Evolutionary conservation across 1,140 invertebrate genomes (phyloP), one percentile per base, ranked within the genome.

Genomic region (Choristoneura fumiferana): DNA sequence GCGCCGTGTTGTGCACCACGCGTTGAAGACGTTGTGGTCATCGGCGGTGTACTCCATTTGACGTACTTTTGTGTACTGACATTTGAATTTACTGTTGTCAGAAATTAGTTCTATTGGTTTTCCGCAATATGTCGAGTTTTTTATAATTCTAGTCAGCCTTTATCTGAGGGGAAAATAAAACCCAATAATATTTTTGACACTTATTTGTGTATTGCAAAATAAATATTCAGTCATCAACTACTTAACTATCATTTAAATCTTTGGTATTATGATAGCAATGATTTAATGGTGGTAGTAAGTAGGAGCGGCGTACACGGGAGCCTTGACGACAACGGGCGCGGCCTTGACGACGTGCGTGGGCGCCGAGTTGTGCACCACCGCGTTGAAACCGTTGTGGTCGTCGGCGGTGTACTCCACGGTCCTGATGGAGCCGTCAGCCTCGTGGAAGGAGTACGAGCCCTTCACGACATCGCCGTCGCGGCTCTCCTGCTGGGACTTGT

Each of bases 401-500:
- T 89, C 85, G 2, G 85, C 62, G 43, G 33, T 13, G 63, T 84
- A 84, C 10, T 63, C 62, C 10, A 77, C 57, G 17, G 38, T 59
- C 14, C 57, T 22, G 43, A 59, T 14, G 45, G 57, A 59, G 57
- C 57, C 57, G 36, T 59, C 57, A 13, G 57, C 36, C 35, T 79
- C 73, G 39, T 78, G 64, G 17, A 77, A 39, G 14, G 72, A 73
- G 69, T 91, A 91, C 12, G 80, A 84, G 2, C 91, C 91, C 43
- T 83, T 79, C 12, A 86, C 79, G 58, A 81, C 81, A 86, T 91
- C 86, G 73, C 91, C 91, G 56, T 92, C 90, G 39, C 91, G 74
- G 58, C 89, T 80, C 67, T 92, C 91, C 62, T 90, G 84, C 57
- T 92, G 91, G 57, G 84, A 85, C 57, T 91, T 91, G 58, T 87